phyloP scores from a whole-genome alignment of 2,113 vertebrate genomes.

The Upupa epops region DNA sequence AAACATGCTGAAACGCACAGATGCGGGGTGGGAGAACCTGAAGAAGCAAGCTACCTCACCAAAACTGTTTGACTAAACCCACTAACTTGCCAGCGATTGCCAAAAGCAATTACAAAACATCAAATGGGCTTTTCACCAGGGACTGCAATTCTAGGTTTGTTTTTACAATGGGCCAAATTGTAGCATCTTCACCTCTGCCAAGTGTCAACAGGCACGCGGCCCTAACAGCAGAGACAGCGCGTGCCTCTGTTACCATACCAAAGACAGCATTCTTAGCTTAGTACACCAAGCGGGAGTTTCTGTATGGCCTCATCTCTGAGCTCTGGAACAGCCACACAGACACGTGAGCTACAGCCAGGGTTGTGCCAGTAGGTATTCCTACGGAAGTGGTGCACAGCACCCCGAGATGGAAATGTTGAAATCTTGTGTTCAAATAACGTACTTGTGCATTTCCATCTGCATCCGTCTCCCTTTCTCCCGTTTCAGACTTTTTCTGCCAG shows the following conservation, averaged over 20 bases:
- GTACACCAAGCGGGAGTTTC: background rate
- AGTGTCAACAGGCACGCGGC: background rate
- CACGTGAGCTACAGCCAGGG: background rate
- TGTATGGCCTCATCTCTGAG: background rate
- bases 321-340: background rate
- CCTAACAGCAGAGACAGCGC: background rate
- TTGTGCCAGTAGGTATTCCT: background rate
- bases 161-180: background rate
- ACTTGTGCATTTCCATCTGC: background rate
- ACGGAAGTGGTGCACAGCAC: background rate
- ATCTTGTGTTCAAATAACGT: background rate
- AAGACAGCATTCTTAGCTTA: background rate
- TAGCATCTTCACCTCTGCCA: background rate
- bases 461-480: background rate
- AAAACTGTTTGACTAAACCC: background rate
- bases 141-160: background rate
- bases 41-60: background rate
- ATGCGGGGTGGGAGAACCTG: conserved; percentile 29
- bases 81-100: background rate
- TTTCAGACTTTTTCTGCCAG: background rate
- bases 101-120: conserved; percentile 9
- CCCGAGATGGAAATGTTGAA: background rate
- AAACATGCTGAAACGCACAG: conserved; percentile 38
- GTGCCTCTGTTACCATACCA: background rate
- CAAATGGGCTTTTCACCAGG: background rate